A percentile compares a stretch with the other conserved stretches of the same genome.
Evolutionary conservation across 2,113 vertebrate genomes (phyloP).

Genomic region (Nesoenas mayeri): DNA sequence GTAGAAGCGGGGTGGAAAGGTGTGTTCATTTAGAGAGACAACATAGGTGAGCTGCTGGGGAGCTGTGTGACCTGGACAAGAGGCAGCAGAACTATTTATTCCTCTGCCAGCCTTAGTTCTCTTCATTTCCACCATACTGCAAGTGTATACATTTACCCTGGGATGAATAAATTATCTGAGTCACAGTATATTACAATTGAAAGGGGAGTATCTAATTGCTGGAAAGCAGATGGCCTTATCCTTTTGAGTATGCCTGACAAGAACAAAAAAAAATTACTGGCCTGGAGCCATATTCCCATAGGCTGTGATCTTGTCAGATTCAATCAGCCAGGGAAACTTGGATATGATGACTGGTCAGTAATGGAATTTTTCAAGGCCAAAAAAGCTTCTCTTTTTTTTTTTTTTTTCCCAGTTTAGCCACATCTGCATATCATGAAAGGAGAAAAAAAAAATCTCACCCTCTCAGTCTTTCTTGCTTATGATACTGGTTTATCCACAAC

Average conservation of each 20-base stretch:
- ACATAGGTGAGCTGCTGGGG: background rate
- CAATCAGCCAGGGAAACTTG: constrained; percentile 35
- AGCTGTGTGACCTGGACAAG: background rate
- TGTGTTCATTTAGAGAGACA: background rate
- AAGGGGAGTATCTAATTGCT: constrained; percentile 60
- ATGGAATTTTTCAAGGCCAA: constrained; percentile 19
- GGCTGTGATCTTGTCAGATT: constrained; percentile 11
- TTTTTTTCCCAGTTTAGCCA: background rate
- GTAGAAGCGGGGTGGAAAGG: rapidly evolving
- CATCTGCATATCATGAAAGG: background rate
- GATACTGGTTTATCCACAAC: background rate
- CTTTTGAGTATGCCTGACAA: constrained; percentile 58
- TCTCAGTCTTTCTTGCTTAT: background rate
- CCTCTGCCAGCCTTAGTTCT: background rate
- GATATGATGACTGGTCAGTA: constrained; percentile 29
- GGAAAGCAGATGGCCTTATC: constrained; percentile 61
- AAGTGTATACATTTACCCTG: constrained; percentile 2
- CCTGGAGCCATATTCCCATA: constrained; percentile 34
- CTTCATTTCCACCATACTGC: background rate
- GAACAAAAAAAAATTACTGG: constrained; percentile 38
- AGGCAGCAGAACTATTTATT: constrained; percentile 12
- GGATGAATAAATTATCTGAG: constrained; percentile 60
- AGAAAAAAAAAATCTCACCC: background rate
- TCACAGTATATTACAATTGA: constrained; percentile 47
- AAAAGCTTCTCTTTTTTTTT: background rate